A percentile compares a stretch with the other conserved stretches of the same genome.
Conservation (phyloP, 2,888 invertebrate species). For the Lacanobia oleracea region DNA sequence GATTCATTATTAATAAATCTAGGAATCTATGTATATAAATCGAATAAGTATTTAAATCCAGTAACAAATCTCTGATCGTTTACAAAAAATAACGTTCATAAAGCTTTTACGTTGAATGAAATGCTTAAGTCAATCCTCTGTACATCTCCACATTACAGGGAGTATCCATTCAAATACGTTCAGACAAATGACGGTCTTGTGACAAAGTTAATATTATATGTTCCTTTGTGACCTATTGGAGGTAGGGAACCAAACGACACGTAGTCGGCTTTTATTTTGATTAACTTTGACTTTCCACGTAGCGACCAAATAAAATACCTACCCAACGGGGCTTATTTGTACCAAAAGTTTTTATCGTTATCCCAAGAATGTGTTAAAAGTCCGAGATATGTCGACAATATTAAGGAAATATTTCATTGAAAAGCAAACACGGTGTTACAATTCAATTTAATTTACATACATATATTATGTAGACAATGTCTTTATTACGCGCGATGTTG, state of each 20-base stretch:
- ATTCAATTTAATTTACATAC: conserved; percentile 55
- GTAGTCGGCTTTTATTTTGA: conserved; percentile 44
- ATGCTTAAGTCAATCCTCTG: conserved; percentile 13
- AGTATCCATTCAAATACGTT: conserved; percentile 45
- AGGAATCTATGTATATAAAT: not conserved
- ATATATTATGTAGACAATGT: conserved; percentile 34
- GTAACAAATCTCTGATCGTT: not conserved
- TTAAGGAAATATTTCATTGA: conserved; percentile 36
- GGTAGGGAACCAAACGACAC: conserved; percentile 32
- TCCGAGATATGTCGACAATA: conserved; percentile 20
- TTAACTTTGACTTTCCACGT: conserved; percentile 35
- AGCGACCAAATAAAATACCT: conserved; percentile 31
- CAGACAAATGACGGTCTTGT: conserved; percentile 52
- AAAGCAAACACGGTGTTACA: conserved; percentile 27
- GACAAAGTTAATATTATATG: conserved; percentile 48
- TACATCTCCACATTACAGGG: conserved; percentile 26
- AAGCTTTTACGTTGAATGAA: conserved; percentile 12
- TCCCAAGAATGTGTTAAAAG: conserved; percentile 9
- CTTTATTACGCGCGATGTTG: conserved; percentile 23
- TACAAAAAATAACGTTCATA: conserved; percentile 7
- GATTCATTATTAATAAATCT: not conserved
- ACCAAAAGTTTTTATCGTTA: conserved; percentile 9
- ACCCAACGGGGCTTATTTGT: conserved; percentile 1
- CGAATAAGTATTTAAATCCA: not conserved
- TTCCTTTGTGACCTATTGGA: conserved; percentile 40